These are phyloP conservation scores for Drosophila leonis DNA, from an alignment of 2,888 invertebrate genomes.

Conservation along the genomic window DNA sequence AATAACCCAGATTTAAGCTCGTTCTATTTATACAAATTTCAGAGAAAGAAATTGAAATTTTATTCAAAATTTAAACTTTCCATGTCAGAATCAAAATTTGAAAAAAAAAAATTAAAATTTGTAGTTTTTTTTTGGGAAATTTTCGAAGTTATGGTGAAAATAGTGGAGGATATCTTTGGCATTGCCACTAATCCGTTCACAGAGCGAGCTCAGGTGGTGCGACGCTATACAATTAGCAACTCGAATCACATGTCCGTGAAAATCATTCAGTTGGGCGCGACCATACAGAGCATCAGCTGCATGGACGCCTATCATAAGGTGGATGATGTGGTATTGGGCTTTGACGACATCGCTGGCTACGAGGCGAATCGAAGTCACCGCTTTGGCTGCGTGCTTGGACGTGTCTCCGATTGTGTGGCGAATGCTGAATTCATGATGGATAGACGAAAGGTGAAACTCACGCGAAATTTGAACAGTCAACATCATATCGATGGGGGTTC, in stretches of 20 bases:
- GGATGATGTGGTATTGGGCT: constrained; percentile 93
- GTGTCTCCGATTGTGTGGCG: constrained; percentile 93
- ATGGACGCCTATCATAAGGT: constrained; percentile 90
- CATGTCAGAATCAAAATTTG: not conserved
- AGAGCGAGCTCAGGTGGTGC: constrained; percentile 63
- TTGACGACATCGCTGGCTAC: constrained; percentile 91
- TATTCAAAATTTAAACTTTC: not conserved
- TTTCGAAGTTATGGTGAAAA: constrained; percentile 69
- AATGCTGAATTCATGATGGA: constrained; percentile 90
- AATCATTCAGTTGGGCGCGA: constrained; percentile 92
- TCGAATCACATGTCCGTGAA: constrained; percentile 70
- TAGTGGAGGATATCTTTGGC: constrained; percentile 83
- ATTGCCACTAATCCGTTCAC: constrained; percentile 78
- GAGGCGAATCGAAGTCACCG: constrained; percentile 88
- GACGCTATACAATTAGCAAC: constrained; percentile 81
- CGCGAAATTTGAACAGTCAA: constrained; percentile 89
- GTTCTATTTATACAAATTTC: not conserved
- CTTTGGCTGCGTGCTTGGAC: constrained; percentile 94
- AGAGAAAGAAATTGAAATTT: not conserved
- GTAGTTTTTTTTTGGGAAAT: not conserved
- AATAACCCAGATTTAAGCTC: not conserved
- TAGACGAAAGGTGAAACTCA: constrained; percentile 89
- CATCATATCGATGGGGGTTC: constrained; percentile 93
- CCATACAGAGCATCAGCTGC: constrained; percentile 90
- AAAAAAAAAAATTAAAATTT: not conserved